Base-by-base conservation (phyloP, 2,888 invertebrate species). In the Drosophila anomalata region DNA sequence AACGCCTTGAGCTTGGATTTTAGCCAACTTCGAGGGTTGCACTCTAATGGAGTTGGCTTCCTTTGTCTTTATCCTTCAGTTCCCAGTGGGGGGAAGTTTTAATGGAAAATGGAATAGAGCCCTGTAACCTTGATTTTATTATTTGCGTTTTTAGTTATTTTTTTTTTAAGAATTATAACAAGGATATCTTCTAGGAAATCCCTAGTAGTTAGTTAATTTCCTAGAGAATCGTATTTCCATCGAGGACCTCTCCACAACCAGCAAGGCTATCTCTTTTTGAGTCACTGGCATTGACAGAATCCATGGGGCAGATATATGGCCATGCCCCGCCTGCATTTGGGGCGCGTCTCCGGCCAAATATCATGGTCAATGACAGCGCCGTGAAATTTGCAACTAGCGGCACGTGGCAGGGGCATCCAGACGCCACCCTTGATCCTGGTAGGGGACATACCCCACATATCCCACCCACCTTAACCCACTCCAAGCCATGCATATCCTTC, bases 331-430 rank as follows among this genome's bases (percentile, higher is more conserved):
- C 58, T 51, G 50, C 58, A 54, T 22, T 57, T 17, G 42, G 42
- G 42, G 51, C 51, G 60, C 61, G 67, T 48, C 62, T 60, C 72
- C 72, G 61, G 57, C 58, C 59, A 79, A 85, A 79, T 78, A 78
- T 74, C 81, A 83, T 84, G 84, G 86, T 86, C 86, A 86, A 73
- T 83, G 79, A 58, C 75, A 80, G 65, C 29, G 61, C 58, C 60
- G 52, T 61, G 66, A 67, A 73, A 73, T 72, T 72, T 53, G 60
- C 56, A 56, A 57, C 44, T 41, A 31, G 41, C 60, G 9, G 55
- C 60, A 65, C 56, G 69, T 33, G 39, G 87, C 73, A 75, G 70
- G 87, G 75, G 87, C 59, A 57, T 60, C 84, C 87, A 84, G 84
- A 84, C 84, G 67, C 74, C 84, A 80, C 87, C 84, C 73, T 57